Evolutionary conservation across 2,797 vertebrate species (phyloP), one percentile per base, ranked within the genome.

Genomic region (Enteromius afrohamiltoni): DNA sequence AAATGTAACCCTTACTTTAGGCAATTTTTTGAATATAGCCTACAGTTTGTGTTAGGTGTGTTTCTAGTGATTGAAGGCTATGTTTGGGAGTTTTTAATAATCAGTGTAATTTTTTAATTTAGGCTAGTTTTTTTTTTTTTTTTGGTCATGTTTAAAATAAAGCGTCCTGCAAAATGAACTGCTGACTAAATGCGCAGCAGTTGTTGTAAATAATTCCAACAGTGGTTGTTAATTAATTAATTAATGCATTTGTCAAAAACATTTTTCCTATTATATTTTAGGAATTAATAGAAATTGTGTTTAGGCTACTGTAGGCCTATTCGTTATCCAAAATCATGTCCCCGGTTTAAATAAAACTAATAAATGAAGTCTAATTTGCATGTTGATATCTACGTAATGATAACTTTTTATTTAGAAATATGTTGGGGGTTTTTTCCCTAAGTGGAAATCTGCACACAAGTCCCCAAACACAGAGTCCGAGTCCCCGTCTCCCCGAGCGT

Each of bases 151-250:
- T 60, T 60, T 60, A 19, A 23, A 58, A 58, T 2, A 0, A 16
- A 10, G 2, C 16, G n/a, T 10, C 51, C 49, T 37, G 19, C 29
- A 53, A 51, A 34, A n/a, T 53, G 3, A 53, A n/a, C 17, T 6
- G 11, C 26, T 21, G 10, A 4, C 1, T 53, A 58, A 42, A 40
- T 9, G n/a, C 53, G 13, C 19, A 17, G 34, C 53, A 11, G n/a
- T 23, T 42, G 8, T 60, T 60, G 40, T 11, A 23, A 76, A 26
- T 60, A 26, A 65, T 34, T 3, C 67, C 10, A 68, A 13, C 47
- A 68, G 19, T 19, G 47, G 67, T n/a, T 68, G 45, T 68, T 79
- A 68, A 47, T 68, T 68, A 53, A 47, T 68, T 68, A 68, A 47
- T 79, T 68, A 51, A 67, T 79, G 31, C 21, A 1, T 79, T 79